Evolutionary conservation across 2,797 vertebrate species (phyloP).

Genomic region (Myotis findleyi): DNA sequence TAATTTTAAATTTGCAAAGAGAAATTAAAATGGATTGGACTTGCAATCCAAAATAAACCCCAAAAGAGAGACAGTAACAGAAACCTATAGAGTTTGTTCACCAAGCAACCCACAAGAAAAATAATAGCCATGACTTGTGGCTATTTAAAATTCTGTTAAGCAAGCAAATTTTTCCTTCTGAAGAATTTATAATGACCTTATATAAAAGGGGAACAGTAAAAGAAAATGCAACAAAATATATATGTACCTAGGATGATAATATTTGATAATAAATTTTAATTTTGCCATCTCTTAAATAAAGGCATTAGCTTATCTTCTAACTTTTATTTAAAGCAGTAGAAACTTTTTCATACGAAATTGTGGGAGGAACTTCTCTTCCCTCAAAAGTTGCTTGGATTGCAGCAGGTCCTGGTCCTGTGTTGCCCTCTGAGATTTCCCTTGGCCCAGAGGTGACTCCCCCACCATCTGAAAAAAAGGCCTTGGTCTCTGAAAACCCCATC

Average conservation of each 20-base stretch:
- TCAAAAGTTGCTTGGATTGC: not conserved
- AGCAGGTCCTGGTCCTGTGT: not conserved
- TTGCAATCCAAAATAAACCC: not conserved
- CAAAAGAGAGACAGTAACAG: not conserved
- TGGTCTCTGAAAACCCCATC: not conserved
- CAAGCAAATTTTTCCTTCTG: not conserved
- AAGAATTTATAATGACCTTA: not conserved
- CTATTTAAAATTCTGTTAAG: slow-evolving; percentile 30
- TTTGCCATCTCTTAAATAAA: slow-evolving; percentile 20
- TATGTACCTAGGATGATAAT: not conserved
- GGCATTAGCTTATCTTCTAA: not conserved
- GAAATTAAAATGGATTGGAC: not conserved
- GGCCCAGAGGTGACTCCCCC: not conserved
- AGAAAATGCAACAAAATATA: not conserved
- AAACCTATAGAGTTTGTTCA: not conserved
- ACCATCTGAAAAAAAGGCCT: not conserved
- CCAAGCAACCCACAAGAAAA: not conserved
- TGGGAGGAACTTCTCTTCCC: not conserved
- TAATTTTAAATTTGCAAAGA: slow-evolving; percentile 25
- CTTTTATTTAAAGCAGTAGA: not conserved
- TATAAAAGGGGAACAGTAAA: not conserved
- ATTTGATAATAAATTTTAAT: not conserved
- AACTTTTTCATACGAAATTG: not conserved
- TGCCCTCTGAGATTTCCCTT: not conserved
- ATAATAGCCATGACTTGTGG: not conserved